These are phyloP conservation scores for Drosophila melanosoma DNA, from an alignment of 2,888 invertebrate species.

Conservation along the genomic window DNA sequence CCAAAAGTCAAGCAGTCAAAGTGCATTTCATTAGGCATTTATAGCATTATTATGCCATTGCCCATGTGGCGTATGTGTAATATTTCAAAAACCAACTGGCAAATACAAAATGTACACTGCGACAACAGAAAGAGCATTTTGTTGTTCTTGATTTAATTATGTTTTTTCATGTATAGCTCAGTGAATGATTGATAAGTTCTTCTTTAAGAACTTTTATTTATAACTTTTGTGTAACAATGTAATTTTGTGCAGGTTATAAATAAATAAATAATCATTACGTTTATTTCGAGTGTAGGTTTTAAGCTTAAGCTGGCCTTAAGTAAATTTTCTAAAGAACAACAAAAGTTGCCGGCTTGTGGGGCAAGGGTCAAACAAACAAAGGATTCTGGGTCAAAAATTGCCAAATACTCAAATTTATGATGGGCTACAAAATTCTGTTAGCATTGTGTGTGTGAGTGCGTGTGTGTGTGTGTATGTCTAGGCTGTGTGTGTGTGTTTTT, in stretches of 20 bases:
- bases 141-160: background rate
- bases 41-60: constrained; percentile 38
- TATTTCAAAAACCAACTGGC: constrained; percentile 52
- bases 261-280: background rate
- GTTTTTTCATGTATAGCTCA: background rate
- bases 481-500: constrained; percentile 12
- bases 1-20: constrained; percentile 77
- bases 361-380: constrained; percentile 17
- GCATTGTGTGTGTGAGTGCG: background rate
- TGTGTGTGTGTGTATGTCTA: constrained; percentile 44
- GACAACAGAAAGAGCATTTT: background rate
- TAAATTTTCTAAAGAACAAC: constrained; percentile 14
- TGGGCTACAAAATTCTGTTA: background rate
- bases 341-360: background rate
- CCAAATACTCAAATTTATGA: constrained; percentile 51
- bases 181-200: background rate
- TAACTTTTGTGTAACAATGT: background rate
- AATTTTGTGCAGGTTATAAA: background rate
- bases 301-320: constrained; percentile 30
- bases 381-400: constrained; percentile 49
- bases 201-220: background rate
- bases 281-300: background rate
- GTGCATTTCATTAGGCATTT: constrained; percentile 69
- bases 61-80: constrained; percentile 61
- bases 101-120: constrained; percentile 41